Base-by-base conservation (phyloP, 1,140 invertebrate genomes). In the Sitophilus oryzae region DNA sequence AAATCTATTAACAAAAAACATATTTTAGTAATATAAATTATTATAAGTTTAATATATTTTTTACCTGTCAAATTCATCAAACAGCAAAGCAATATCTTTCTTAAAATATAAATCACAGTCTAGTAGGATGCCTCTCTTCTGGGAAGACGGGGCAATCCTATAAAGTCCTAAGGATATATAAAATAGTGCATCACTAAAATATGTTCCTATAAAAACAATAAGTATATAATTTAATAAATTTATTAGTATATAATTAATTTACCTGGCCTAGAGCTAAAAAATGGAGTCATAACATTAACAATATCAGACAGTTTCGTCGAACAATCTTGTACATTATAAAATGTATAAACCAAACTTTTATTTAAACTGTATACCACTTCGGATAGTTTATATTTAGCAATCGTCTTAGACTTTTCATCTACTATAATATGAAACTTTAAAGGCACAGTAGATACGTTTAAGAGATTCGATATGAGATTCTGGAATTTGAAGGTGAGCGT, bases 181-280 rank as follows among this genome's bases (percentile, higher is more conserved):
- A 67, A 92, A 93, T 1, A 92, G 69, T 1, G 85, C 80, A 73
- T 91, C 85, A 46, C 85, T 88, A 65, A 91, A 92, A 65, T 92
- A 91, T 1, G 85, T 82, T 55, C 86, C 83, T 60, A 77, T 53
- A 70, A 68, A 57, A 40, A 52, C 22, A 36, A 25, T 38, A 35
- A 14, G 19, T 25, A 57, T 23, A 19, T 44, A 10, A 22, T 40
- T 18, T 30, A 19, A 45, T 23, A 55, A 10, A 23, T 23, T 8
- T 19, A 49, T 2, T 34, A 50, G n/a, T 51, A 45, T 4, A 9
- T 34, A 20, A 30, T 16, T 35, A 40, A 40, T 20, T 56, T 62
- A 61, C 83, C 85, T 46, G 84, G 83, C 60, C 82, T 82, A 34
- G 82, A 84, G 61, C 83, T 90, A 68, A 92, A 91, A 66, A 84